Base-by-base conservation (phyloP, 2,888 invertebrate genomes). In the Cynaeus angustus region DNA sequence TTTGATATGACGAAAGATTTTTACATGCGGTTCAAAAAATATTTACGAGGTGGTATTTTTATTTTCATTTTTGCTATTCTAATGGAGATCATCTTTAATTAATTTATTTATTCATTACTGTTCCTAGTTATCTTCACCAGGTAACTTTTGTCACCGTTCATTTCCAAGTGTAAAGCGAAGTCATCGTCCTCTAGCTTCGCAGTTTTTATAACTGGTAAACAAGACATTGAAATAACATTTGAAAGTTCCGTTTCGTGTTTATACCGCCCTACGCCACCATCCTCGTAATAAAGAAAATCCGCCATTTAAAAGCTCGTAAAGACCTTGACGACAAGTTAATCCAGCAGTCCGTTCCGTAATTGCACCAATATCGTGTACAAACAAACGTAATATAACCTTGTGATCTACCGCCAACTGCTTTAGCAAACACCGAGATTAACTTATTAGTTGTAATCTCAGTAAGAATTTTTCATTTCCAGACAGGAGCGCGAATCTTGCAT, bases 401-500 rank as follows among this genome's bases (percentile, higher is more conserved):
- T 9, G 21, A 56, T 56, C 14, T 6, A 14, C 5, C 28, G 48
- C 21, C 10, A 56, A 56, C 41, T 41, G 41, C 21, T 8, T 16
- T 0, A 12, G 41, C 43, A 56, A 56, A 56, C 41, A 59, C n/a
- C 10, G 9, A 10, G 10, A 59, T 46, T 46, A 59, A 30, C n/a
- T 59, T 28, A 30, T 59, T 58, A 58, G 43, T 43, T 21, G 8
- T 21, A 4, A 21, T 21, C 21, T 21, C 21, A 53, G 4, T 30
- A 53, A 53, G 13, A 3, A 16, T 13, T 5, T 58, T 26, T 26
- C 16, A 8, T 65, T 81, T 81, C 8, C 80, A 84, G 84, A 77
- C 76, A 78, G 70, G 82, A 83, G 61, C 77, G 79, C 26, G 83
- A 83, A 58, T 77, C 79, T 61, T 83, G 84, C 79, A 78, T 83